Conservation (phyloP, 2,797 vertebrate genomes). For the Pipistrellus pygmaeus region DNA sequence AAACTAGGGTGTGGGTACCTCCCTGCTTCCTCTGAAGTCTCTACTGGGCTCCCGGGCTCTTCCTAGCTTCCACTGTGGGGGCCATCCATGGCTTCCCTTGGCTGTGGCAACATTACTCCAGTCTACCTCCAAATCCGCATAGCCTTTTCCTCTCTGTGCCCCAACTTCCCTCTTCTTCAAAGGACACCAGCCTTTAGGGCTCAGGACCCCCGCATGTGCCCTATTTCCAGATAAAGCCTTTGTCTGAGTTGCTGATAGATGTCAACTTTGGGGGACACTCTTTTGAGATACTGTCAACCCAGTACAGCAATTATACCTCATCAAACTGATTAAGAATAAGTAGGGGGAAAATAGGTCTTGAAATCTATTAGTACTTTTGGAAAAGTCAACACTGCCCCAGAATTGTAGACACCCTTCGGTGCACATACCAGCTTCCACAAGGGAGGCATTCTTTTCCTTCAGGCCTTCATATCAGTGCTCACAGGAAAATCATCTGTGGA, state of each 20-base stretch:
- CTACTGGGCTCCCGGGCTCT: neutral
- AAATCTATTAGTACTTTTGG: neutral
- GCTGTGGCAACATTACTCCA: neutral
- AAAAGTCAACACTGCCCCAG: constrained; percentile 16
- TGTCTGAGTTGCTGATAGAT: neutral
- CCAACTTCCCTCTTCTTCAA: neutral
- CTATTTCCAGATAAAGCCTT: neutral
- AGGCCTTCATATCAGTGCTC: neutral
- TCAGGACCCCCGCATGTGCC: neutral
- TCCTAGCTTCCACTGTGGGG: neutral
- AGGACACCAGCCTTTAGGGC: neutral
- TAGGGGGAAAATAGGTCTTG: neutral
- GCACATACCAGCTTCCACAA: neutral
- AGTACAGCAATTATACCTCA: neutral
- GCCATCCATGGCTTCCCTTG: neutral
- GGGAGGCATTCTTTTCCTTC: neutral
- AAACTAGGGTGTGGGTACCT: neutral
- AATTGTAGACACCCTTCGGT: neutral
- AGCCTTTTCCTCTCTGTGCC: neutral
- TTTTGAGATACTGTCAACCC: neutral
- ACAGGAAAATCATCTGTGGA: neutral
- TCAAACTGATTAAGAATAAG: neutral
- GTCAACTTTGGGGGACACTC: neutral
- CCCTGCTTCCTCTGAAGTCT: neutral
- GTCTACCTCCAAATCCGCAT: neutral